phyloP scores from a whole-genome alignment of 2,888 invertebrate species.

The Pimpla rufipes region DNA sequence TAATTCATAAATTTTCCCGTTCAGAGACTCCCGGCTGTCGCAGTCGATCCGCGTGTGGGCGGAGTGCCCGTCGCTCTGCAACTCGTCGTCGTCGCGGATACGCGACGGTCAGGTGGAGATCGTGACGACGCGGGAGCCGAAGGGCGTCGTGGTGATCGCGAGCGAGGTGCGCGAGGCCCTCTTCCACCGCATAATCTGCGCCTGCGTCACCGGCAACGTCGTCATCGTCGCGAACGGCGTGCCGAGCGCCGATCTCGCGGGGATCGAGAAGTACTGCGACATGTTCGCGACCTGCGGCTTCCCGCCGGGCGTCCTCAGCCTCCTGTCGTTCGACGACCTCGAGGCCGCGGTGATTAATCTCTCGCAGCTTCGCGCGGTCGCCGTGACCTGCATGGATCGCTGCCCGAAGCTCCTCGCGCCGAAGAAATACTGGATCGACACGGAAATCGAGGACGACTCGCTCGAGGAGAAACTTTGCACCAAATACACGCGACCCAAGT shows the following conservation, averaged over 20 bases:
- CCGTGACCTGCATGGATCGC: constrained; percentile 55
- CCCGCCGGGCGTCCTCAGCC: constrained; percentile 69
- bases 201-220: constrained; percentile 68
- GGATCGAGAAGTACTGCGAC: constrained; percentile 68
- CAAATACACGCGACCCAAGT: constrained; percentile 68
- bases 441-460: constrained; percentile 14
- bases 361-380: constrained; percentile 57
- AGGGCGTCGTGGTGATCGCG: constrained; percentile 63
- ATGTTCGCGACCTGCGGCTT: constrained; percentile 68
- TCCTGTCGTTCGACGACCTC: constrained; percentile 62
- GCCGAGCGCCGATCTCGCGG: constrained; percentile 26
- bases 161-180: constrained; percentile 51
- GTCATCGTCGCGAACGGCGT: constrained; percentile 61
- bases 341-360: constrained; percentile 44
- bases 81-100: constrained; percentile 63
- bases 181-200: constrained; percentile 63
- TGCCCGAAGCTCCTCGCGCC: not conserved
- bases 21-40: constrained; percentile 51
- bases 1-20: not conserved
- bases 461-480: constrained; percentile 61
- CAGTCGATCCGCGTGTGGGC: constrained; percentile 59
- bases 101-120: constrained; percentile 68
- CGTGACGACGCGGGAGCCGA: constrained; percentile 65
- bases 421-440: constrained; percentile 60
- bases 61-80: constrained; percentile 62